Base-by-base conservation (phyloP, 2,888 invertebrate species). In the Phortica okadai region DNA sequence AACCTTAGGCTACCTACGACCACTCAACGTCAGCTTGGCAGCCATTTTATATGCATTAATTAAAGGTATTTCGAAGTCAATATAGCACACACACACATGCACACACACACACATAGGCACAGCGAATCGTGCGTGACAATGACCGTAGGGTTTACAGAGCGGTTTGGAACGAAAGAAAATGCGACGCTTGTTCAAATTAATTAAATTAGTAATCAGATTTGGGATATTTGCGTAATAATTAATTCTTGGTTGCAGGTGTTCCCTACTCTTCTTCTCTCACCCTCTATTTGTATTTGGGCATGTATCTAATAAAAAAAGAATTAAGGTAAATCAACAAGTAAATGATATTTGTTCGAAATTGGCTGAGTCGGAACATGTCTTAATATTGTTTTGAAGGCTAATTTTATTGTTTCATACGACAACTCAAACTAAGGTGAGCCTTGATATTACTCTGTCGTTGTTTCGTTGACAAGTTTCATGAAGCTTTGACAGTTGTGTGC, bases 21-120 rank as follows among this genome's bases (percentile, higher is more conserved):
- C 21, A 50, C 1, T 4, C 14, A 56, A 56, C 16, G 56, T 16
- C 16, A 21, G 21, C 62, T 10, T 21, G 62, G 25, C 25, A 62
- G 25, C 21, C 62, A 62, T 21, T 59, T 62, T 6, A 62, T 62
- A 25, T 62, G 62, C 62, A 62, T 62, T 62, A 62, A 62, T 62
- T 62, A 62, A 62, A 25, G 21, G 16, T 6, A 62, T 10, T 62
- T 6, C 14, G 16, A 5, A 16, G 10, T 50, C 50, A 50, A 50
- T 50, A 8, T 1, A 50, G 10, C 8, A 50, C 5, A 14, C 50
- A 33, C 33, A 3, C 33, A 33, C 33, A 33, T 3, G 3, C 3
- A 33, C 33, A 33, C 33, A 33, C 33, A 3, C 2, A 1, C 33
- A 33, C 33, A 33, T 3, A 33, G 33, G 6, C 50, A n/a, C n/a